Percentiles rank a stretch among this genome's conserved stretches.
Evolutionary conservation across 2,113 vertebrate species (phyloP).

Genomic region (Melospiza georgiana): DNA sequence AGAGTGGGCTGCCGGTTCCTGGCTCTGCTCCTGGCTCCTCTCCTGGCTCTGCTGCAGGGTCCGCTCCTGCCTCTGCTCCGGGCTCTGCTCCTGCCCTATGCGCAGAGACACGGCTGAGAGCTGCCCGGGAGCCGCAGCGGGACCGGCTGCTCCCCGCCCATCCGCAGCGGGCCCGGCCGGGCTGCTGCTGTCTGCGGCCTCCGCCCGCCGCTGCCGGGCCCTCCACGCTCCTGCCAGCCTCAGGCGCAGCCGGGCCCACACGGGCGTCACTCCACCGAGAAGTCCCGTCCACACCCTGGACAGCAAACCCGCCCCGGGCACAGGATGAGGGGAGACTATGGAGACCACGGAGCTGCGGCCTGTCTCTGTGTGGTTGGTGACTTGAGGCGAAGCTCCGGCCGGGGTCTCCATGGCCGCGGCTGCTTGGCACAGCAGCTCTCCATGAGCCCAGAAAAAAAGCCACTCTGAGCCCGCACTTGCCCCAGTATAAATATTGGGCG

Average conservation of each 20-base stretch:
- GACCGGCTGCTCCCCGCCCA: no score
- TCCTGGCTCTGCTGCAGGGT: no score
- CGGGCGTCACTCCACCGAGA: no score
- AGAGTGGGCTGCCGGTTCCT: neutral
- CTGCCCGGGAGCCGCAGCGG: neutral
- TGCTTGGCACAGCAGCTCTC: neutral
- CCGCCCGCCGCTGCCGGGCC: fast-evolving
- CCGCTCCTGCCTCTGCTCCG: neutral
- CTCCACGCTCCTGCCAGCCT: neutral
- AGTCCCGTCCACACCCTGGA: neutral
- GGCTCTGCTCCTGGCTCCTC: no score
- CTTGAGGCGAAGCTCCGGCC: neutral
- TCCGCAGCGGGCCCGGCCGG: no score
- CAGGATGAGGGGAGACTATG: no score
- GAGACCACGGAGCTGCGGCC: fast-evolving
- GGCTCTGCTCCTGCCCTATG: neutral
- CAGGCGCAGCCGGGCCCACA: neutral
- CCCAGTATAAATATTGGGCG: neutral
- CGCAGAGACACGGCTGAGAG: no score
- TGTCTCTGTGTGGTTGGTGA: neutral
- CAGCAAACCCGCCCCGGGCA: neutral
- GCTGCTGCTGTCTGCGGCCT: neutral
- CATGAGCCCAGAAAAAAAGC: neutral
- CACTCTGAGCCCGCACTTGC: fast-evolving
- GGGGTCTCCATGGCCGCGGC: neutral